A percentile compares a stretch with the other conserved stretches of the same genome.
phyloP scores from a whole-genome alignment of 2,797 vertebrate genomes.

The Parauchenoglanis punctatus region DNA sequence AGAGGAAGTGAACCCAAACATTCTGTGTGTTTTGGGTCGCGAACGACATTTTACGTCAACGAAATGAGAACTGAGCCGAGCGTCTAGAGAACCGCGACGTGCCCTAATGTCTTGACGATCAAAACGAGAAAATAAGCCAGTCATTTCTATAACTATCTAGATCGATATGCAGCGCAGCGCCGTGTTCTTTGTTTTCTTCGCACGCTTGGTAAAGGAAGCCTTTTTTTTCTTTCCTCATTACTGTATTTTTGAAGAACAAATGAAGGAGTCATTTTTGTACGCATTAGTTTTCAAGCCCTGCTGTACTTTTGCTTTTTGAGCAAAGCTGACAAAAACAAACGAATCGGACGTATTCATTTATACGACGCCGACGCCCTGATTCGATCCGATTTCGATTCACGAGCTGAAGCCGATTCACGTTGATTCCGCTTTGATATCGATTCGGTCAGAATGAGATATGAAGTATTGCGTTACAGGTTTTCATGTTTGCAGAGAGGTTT shows the following conservation, averaged over 20 bases:
- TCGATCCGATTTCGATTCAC: too few species aligned
- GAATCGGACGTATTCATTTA: not conserved
- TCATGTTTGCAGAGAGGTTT: too few species aligned
- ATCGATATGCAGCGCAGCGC: not conserved
- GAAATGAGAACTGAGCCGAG: not conserved
- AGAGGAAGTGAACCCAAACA: not conserved
- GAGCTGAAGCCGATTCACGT: too few species aligned
- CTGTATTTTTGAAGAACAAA: too few species aligned
- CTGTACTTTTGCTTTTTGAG: not conserved
- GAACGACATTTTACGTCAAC: not conserved
- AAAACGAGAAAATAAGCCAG: not conserved
- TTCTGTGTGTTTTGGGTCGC: too few species aligned
- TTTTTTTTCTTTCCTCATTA: not conserved
- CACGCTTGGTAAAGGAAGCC: not conserved
- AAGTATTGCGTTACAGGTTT: too few species aligned
- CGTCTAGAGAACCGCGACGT: too few species aligned
- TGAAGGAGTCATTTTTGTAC: too few species aligned
- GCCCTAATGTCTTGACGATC: not conserved
- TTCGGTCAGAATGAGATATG: too few species aligned
- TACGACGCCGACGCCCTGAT: too few species aligned
- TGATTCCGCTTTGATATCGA: too few species aligned
- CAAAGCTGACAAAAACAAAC: not conserved
- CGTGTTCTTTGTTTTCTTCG: not conserved
- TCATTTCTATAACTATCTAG: not conserved
- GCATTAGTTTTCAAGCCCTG: not conserved